phyloP scores from a whole-genome alignment of 2,888 invertebrate genomes.

The Ichneumoninae sp. region DNA sequence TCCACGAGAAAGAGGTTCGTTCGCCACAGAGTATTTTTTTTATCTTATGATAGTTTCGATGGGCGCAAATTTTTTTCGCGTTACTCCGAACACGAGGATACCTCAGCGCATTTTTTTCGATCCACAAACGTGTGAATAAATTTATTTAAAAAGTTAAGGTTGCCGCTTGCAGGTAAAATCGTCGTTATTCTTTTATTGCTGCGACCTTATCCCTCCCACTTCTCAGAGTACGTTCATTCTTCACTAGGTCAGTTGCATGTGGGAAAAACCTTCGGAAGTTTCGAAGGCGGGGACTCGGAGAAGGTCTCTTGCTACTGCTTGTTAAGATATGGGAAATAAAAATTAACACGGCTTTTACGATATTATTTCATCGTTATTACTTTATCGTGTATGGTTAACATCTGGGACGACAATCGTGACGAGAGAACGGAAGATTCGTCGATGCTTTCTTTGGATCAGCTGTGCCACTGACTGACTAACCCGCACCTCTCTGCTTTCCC shows the following conservation, averaged over 20 bases:
- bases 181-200: conserved; percentile 15
- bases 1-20: conserved; percentile 59
- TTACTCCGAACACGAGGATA: not conserved
- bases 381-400: conserved; percentile 1
- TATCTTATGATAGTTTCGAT: not conserved
- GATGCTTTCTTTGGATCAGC: conserved; percentile 51
- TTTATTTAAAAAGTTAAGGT: not conserved
- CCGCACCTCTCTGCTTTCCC: conserved; percentile 24
- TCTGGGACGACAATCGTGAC: not conserved
- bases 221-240: conserved; percentile 14
- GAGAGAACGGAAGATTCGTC: not conserved
- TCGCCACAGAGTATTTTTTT: conserved; percentile 13
- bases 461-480: conserved; percentile 58
- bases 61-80: conserved; percentile 7
- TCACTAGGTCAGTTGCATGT: conserved; percentile 29
- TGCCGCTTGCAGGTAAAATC: not conserved
- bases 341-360: not conserved
- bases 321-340: not conserved
- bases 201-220: not conserved
- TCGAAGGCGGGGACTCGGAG: not conserved
- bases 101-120: not conserved
- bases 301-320: not conserved
- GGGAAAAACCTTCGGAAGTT: conserved; percentile 2
- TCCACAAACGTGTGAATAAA: not conserved
- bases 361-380: not conserved